phyloP scores from a whole-genome alignment of 1,140 invertebrate species.

The Bombus sibiricus region DNA sequence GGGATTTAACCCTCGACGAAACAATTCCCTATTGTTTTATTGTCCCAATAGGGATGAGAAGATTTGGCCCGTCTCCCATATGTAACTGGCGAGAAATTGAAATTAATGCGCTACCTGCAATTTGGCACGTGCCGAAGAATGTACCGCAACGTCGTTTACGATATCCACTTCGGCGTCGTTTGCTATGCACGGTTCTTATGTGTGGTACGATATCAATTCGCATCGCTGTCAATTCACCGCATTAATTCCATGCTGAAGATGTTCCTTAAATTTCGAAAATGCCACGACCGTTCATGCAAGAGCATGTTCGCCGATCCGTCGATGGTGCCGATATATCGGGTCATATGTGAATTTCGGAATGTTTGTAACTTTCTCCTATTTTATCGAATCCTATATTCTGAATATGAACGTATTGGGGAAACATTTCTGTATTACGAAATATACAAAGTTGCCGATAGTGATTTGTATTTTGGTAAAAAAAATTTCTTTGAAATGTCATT shows the following conservation, averaged over 20 bases:
- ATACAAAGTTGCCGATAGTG: no score
- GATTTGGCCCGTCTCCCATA: slow-evolving; percentile 6
- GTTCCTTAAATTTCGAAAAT: slow-evolving; percentile 33
- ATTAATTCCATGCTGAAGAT: background rate
- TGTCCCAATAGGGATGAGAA: background rate
- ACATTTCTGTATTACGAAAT: no score
- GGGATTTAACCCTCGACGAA: no score
- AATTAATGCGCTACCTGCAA: slow-evolving; percentile 40
- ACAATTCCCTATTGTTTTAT: background rate
- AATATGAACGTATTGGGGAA: no score
- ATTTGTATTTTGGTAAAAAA: no score
- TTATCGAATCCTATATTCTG: no score
- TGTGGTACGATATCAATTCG: slow-evolving; percentile 44
- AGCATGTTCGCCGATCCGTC: background rate
- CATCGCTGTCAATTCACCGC: slow-evolving; percentile 19
- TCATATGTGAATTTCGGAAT: no score
- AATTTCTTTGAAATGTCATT: no score
- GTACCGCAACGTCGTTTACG: slow-evolving; percentile 48
- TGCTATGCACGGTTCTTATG: slow-evolving; percentile 18
- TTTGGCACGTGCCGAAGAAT: slow-evolving; percentile 59
- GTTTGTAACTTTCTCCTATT: no score
- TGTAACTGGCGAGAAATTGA: slow-evolving; percentile 38
- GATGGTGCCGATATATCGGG: background rate
- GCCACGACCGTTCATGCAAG: background rate
- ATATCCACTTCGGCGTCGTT: slow-evolving; percentile 35